Evolutionary conservation across 2,797 vertebrate genomes (phyloP).

Genomic region (Notolepis coatsorum): DNA sequence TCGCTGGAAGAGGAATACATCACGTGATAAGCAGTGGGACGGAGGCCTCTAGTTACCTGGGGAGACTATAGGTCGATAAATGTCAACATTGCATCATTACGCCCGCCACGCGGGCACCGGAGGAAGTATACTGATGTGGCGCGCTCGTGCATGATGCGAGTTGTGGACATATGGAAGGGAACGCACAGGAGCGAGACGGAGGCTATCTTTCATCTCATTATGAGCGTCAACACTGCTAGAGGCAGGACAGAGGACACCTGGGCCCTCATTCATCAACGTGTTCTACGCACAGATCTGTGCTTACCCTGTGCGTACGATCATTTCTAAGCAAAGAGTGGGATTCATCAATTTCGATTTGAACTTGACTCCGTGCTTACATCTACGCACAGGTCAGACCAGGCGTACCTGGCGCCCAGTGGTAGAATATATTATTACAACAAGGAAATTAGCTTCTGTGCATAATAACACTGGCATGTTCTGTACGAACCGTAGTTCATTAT

Average conservation of each 20-base stretch:
- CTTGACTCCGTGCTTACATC: too few species aligned
- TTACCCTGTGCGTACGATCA: too few species aligned
- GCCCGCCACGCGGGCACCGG: slow-evolving; percentile 20
- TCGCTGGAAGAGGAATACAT: slow-evolving; percentile 34
- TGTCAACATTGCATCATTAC: slow-evolving; percentile 68
- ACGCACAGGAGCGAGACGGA: slow-evolving; percentile 11
- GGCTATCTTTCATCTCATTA: slow-evolving; percentile 11
- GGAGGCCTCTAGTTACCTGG: slow-evolving; percentile 44
- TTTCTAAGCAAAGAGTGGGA: too few species aligned
- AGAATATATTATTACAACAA: too few species aligned
- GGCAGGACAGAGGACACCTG: slow-evolving; percentile 23
- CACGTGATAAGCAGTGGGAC: slow-evolving; percentile 43
- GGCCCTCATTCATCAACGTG: too few species aligned
- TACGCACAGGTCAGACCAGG: too few species aligned
- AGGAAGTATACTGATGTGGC: slow-evolving; percentile 14
- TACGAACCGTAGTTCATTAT: too few species aligned
- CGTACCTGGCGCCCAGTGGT: too few species aligned
- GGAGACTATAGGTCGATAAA: slow-evolving; percentile 68
- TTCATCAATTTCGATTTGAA: too few species aligned
- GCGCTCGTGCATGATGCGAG: background rate
- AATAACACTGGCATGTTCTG: too few species aligned
- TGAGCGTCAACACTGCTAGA: slow-evolving; percentile 13
- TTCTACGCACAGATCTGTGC: too few species aligned
- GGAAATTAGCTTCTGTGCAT: too few species aligned
- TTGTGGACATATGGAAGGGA: slow-evolving; percentile 20